Percentiles rank a stretch among this genome's conserved stretches.
Conservation (phyloP, 2,888 invertebrate species). For the Stictocephala bisonia region DNA sequence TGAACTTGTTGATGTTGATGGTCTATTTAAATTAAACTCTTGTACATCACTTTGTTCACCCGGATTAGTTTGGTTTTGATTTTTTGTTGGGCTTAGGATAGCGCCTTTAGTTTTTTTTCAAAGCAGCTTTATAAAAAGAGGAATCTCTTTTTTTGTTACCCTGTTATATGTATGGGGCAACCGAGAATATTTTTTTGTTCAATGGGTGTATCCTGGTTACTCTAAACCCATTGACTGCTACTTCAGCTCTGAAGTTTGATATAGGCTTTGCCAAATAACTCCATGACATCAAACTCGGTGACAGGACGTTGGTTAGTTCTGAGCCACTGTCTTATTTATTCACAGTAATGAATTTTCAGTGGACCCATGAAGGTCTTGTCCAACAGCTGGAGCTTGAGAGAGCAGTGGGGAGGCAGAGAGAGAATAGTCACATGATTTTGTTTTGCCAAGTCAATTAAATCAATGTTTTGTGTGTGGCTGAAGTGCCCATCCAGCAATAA, state of each 20-base stretch:
- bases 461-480: conserved; percentile 50
- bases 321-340: conserved; percentile 13
- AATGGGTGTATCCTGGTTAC: no score
- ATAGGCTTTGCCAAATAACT: conserved; percentile 19
- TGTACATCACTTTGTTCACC: neutral
- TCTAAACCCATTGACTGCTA: conserved; percentile 9
- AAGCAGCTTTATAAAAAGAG: no score
- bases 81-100: no score
- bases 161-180: neutral
- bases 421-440: conserved; percentile 46
- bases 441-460: conserved; percentile 47
- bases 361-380: neutral
- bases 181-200: conserved; percentile 8
- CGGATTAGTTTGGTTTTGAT: neutral
- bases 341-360: no score
- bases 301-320: conserved; percentile 5
- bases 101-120: neutral
- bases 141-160: neutral
- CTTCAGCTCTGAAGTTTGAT: no score
- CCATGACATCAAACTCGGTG: conserved; percentile 18
- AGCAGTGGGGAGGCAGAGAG: conserved; percentile 51
- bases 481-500: conserved; percentile 53
- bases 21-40: no score
- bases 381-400: conserved; percentile 3
- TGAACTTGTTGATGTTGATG: neutral